Percentiles rank a stretch among this genome's conserved stretches.
Conservation (phyloP, 2,888 invertebrate genomes). For the Phrixothrix hirtus region DNA sequence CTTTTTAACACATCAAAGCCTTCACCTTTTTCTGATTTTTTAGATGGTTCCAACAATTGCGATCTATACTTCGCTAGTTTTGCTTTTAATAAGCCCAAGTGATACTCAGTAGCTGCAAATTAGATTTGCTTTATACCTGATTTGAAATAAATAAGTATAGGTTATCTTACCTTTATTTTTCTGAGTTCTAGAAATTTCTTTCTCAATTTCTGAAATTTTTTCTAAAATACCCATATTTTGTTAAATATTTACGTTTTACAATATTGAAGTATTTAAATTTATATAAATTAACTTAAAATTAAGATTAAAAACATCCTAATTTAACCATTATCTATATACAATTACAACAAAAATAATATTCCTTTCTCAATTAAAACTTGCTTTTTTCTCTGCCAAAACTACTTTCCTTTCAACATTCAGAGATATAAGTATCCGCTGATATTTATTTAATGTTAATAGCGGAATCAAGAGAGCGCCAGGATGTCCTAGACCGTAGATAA, state of each 20-base stretch:
- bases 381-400: no score
- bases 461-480: no score
- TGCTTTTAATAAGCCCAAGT: constrained; percentile 96
- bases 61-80: constrained; percentile 94
- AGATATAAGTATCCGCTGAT: no score
- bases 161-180: constrained; percentile 92
- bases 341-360: not conserved
- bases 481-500: no score
- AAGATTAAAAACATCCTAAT: not conserved
- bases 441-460: no score
- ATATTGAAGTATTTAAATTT: not conserved
- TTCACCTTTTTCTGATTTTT: constrained; percentile 93
- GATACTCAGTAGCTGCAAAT: constrained; percentile 93
- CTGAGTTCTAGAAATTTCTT: constrained; percentile 97
- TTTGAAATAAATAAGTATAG: constrained; percentile 15
- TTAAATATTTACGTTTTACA: not conserved
- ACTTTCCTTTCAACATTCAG: no score
- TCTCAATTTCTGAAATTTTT: constrained; percentile 98
- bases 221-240: constrained; percentile 93
- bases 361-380: not conserved
- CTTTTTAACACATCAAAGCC: constrained; percentile 99
- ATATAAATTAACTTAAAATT: not conserved
- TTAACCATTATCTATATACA: no score
- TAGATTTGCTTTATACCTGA: constrained; percentile 13
- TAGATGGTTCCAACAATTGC: constrained; percentile 90